These are phyloP conservation scores for Mesitornis unicolor DNA, from an alignment of 2,113 vertebrate species.

Conservation along the genomic window DNA sequence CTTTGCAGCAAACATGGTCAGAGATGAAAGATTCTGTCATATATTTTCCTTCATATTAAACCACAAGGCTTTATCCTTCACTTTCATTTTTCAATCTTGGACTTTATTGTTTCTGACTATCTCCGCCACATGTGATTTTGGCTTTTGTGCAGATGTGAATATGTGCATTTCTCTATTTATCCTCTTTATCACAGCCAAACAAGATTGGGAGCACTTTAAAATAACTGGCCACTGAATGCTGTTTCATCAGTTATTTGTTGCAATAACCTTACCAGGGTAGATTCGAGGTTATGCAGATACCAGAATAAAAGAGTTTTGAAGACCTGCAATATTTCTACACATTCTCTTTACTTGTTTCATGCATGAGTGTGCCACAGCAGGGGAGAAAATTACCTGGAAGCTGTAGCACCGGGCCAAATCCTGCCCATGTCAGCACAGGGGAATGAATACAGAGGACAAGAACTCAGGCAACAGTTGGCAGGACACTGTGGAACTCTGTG, in stretches of 20 bases:
- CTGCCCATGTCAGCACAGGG: background rate
- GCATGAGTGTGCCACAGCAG: background rate
- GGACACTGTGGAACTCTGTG: background rate
- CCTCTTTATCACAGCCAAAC: constrained; percentile 66
- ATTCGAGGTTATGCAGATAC: background rate
- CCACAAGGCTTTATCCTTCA: constrained; percentile 56
- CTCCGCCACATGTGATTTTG: constrained; percentile 63
- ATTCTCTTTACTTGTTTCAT: background rate
- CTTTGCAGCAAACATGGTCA: constrained; percentile 67
- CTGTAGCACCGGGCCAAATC: background rate
- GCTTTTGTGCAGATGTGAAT: constrained; percentile 10
- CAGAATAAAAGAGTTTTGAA: background rate
- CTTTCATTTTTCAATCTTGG: constrained; percentile 59
- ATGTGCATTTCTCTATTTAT: constrained; percentile 62
- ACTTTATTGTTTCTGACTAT: constrained; percentile 72
- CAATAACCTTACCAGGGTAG: constrained; percentile 37
- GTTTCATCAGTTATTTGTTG: constrained; percentile 59
- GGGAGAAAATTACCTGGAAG: background rate
- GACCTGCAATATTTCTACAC: background rate
- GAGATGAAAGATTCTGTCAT: constrained; percentile 73
- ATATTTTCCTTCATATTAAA: constrained; percentile 65
- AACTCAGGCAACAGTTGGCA: background rate
- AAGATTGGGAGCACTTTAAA: constrained; percentile 60
- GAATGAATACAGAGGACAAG: background rate
- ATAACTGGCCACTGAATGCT: constrained; percentile 48